These are phyloP conservation scores for Eclectus roratus DNA, from an alignment of 2,113 vertebrate genomes.

Conservation along the genomic window DNA sequence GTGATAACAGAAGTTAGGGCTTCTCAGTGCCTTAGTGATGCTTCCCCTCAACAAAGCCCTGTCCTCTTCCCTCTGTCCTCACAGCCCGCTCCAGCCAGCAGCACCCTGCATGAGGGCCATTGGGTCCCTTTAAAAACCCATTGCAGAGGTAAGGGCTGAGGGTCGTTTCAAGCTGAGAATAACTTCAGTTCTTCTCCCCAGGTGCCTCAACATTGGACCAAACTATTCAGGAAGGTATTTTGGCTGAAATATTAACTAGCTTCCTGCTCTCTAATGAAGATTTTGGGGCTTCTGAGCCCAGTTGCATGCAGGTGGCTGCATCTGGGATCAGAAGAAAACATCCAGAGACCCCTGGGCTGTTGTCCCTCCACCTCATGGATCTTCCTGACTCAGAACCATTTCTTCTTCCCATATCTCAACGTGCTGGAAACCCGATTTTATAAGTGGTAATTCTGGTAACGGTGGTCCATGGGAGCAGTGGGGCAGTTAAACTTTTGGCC, in stretches of 20 bases:
- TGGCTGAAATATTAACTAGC: not conserved
- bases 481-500: not conserved
- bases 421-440: not conserved
- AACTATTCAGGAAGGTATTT: not conserved
- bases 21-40: not conserved
- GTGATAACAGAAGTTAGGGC: rapidly evolving
- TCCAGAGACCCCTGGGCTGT: not conserved
- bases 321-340: not conserved
- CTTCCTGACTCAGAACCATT: not conserved
- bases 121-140: not conserved
- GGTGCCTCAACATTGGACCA: not conserved
- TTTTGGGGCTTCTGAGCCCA: not conserved
- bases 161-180: not conserved
- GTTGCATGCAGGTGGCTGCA: not conserved
- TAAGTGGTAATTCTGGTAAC: rapidly evolving
- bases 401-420: not conserved
- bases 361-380: rapidly evolving
- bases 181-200: not conserved
- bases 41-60: not conserved
- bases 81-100: rapidly evolving
- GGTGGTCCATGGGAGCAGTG: rapidly evolving
- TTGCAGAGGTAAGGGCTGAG: not conserved
- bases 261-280: not conserved
- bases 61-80: not conserved
- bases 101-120: rapidly evolving